These are phyloP conservation scores for Cancer borealis DNA, from an alignment of 2,888 invertebrate genomes.

Conservation along the genomic window DNA sequence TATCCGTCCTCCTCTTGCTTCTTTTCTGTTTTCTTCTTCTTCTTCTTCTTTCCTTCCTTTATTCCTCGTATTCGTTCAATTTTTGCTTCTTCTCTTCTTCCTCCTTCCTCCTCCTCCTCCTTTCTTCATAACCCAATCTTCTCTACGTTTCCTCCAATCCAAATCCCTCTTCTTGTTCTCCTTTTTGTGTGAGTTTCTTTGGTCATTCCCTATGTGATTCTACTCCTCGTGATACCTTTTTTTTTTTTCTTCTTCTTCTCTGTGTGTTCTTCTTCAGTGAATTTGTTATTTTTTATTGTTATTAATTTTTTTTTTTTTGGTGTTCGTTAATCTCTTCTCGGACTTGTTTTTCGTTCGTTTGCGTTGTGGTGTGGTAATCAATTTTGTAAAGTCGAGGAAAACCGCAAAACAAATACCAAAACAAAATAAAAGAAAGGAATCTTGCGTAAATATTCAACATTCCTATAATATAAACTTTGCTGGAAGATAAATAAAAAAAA, in stretches of 20 bases:
- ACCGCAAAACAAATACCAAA: no score
- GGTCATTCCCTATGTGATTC: not conserved
- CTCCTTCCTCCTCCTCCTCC: conserved; percentile 10
- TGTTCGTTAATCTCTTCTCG: no score
- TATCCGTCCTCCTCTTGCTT: conserved; percentile 41
- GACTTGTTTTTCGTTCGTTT: no score
- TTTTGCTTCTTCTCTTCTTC: not conserved
- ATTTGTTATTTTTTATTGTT: no score
- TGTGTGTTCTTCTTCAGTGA: not conserved
- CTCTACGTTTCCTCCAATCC: not conserved
- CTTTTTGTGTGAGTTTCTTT: not conserved
- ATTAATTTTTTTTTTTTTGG: no score
- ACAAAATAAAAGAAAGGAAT: no score
- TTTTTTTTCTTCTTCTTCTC: not conserved
- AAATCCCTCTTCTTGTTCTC: not conserved
- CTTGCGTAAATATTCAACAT: no score
- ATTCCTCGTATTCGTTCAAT: conserved; percentile 31
- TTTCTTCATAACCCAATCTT: conserved; percentile 20
- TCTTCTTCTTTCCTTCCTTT: not conserved
- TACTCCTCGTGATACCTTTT: not conserved
- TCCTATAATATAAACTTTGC: no score
- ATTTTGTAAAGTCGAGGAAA: no score
- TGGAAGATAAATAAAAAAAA: no score
- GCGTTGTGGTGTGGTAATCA: no score
- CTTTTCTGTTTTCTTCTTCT: not conserved